Base-by-base conservation (phyloP, 2,113 vertebrate genomes). In the Parotia lawesii region DNA sequence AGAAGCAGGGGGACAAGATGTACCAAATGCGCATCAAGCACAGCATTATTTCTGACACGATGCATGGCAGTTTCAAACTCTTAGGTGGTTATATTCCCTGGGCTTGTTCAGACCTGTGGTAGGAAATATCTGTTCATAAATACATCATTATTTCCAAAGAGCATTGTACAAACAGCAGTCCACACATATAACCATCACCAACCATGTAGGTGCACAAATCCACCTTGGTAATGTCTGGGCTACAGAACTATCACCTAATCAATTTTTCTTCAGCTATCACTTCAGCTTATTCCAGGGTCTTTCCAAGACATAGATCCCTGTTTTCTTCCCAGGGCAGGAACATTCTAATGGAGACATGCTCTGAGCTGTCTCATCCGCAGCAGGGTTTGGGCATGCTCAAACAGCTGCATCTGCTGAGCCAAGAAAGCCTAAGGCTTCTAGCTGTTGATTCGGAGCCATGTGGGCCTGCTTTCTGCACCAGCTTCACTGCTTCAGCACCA, bases 11-110 rank as follows among this genome's bases (percentile, higher is more conserved):
- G 27, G 9, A 50, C 14, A 44, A 60, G 15, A n/a, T 29, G 13
- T 48, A 38, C 11, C 44, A 74, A 74, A 56, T 0, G 1, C 12
- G 1, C 44, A 21, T 23, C 1, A 2, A 25, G 24, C 24, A n/a
- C 4, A 29, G 29, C 35, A 50, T 44, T 77, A 40, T 29, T 79
- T 87, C 51, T 85, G 47, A 56, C 25, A 42, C 0, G 0, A 24
- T 15, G 10, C 35, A 40, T 2, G 4, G 40, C 2, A 4, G 12
- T 66, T 64, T 79, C 71, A 73, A 8, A 38, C 54, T 77, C 22
- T 47, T 44, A 48, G 8, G 22, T 85, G 33, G 23, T 51, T 64
- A 6, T 76, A 19, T 64, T 76, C 28, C n/a, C n/a, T 24, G 31
- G 51, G 13, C 78, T 87, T 96, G 53, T 65, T 87, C 58, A 87